phyloP scores from a whole-genome alignment of 2,113 vertebrate genomes.

The Eurypyga helias region DNA sequence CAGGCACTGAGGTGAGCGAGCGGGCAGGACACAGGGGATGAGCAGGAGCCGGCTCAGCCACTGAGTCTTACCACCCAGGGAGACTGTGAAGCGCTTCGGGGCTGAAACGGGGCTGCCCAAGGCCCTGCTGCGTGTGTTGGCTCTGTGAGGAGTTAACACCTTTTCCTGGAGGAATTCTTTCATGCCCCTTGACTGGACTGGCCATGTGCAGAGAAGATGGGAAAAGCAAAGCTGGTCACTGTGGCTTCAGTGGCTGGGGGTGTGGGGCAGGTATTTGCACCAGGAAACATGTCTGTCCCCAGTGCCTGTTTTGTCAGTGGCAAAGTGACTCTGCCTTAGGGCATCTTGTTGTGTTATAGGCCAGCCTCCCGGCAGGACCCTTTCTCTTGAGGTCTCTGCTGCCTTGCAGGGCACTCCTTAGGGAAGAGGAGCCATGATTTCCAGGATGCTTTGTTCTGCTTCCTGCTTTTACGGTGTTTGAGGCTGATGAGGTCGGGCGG shows the following conservation, averaged over 20 bases:
- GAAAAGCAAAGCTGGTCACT: not conserved
- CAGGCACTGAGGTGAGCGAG: constrained; percentile 90
- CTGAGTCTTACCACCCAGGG: not conserved
- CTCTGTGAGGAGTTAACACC: not conserved
- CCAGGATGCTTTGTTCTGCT: not conserved
- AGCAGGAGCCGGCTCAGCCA: not conserved
- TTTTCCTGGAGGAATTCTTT: not conserved
- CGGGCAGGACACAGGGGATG: accelerated
- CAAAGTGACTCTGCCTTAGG: not conserved
- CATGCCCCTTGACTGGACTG: not conserved
- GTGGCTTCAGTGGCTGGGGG: not conserved
- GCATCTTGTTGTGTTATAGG: not conserved
- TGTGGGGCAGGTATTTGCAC: not conserved
- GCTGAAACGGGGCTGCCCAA: not conserved
- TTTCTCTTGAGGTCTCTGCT: not conserved
- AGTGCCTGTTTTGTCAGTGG: accelerated
- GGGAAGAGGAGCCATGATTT: not conserved
- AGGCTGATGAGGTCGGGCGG: not conserved
- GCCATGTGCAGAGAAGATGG: not conserved
- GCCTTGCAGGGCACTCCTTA: not conserved
- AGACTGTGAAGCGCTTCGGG: not conserved
- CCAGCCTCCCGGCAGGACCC: not conserved
- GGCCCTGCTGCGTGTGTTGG: not conserved
- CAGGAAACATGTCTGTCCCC: not conserved
- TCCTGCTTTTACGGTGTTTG: not conserved